These are phyloP conservation scores for Polydrusus cervinus DNA, from an alignment of 2,888 invertebrate genomes.

Conservation along the genomic window DNA sequence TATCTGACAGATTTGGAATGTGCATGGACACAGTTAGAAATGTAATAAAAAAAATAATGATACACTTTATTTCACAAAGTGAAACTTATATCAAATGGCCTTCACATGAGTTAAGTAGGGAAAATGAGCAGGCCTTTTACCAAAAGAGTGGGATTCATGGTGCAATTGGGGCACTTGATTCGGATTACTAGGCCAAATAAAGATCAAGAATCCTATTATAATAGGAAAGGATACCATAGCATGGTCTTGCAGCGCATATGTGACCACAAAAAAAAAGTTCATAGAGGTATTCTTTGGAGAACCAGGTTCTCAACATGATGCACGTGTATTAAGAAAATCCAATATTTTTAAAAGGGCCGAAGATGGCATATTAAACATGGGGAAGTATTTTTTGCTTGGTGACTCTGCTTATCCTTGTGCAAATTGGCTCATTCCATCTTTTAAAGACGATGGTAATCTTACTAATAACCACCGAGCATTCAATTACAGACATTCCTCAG, in stretches of 20 bases:
- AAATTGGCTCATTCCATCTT: slow-evolving; percentile 52
- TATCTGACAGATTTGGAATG: slow-evolving; percentile 38
- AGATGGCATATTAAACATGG: slow-evolving; percentile 22
- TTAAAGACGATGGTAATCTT: slow-evolving; percentile 52
- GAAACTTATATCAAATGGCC: slow-evolving; percentile 38
- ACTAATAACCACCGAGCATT: slow-evolving; percentile 49
- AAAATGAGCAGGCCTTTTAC: slow-evolving; percentile 23
- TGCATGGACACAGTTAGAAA: slow-evolving; percentile 37
- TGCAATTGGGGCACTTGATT: slow-evolving; percentile 2
- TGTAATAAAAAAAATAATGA: slow-evolving; percentile 18
- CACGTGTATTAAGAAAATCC: slow-evolving; percentile 57
- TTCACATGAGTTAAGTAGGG: not conserved
- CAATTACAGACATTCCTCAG: slow-evolving; percentile 51
- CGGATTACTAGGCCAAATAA: slow-evolving; percentile 12
- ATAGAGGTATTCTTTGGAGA: slow-evolving; percentile 51
- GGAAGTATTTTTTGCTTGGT: slow-evolving; percentile 46
- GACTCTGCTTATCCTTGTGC: slow-evolving; percentile 54
- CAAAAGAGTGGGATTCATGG: slow-evolving; percentile 18
- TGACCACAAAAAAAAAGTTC: slow-evolving; percentile 41
- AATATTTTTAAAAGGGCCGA: slow-evolving; percentile 38
- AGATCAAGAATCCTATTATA: slow-evolving; percentile 33
- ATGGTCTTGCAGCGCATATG: slow-evolving; percentile 51
- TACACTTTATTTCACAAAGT: slow-evolving; percentile 23
- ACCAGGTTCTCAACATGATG: slow-evolving; percentile 55
- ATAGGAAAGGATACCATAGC: slow-evolving; percentile 53